These are phyloP conservation scores for Drosophila rubida DNA, from an alignment of 2,888 invertebrate genomes.

Conservation along the genomic window DNA sequence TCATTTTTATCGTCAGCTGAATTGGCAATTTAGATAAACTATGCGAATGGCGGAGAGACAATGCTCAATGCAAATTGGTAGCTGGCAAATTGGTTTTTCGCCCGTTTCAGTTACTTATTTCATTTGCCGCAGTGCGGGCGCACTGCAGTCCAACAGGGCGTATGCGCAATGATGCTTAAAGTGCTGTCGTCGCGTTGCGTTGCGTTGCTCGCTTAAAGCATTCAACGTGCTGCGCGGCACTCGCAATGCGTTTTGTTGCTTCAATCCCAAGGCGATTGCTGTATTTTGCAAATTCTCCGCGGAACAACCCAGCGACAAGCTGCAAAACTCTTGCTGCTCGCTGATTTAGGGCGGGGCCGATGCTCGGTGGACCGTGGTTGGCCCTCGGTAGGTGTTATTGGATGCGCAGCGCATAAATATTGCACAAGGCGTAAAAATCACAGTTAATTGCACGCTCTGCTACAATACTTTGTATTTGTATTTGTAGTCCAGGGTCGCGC, in stretches of 20 bases:
- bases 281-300: slow-evolving; percentile 44
- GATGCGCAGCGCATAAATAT: slow-evolving; percentile 60
- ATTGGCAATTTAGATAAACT: slow-evolving; percentile 17
- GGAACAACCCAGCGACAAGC: slow-evolving; percentile 40
- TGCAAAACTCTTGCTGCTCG: slow-evolving; percentile 50
- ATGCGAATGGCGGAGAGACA: slow-evolving; percentile 28
- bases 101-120: slow-evolving; percentile 29
- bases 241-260: slow-evolving; percentile 14
- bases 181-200: slow-evolving; percentile 8
- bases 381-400: slow-evolving; percentile 37
- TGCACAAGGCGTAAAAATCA: slow-evolving; percentile 63
- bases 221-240: slow-evolving; percentile 13
- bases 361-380: not conserved
- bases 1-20: slow-evolving; percentile 6
- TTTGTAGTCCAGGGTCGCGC: slow-evolving; percentile 52
- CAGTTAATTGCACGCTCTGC: slow-evolving; percentile 69
- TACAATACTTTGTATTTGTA: too few relatives aligned
- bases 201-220: slow-evolving; percentile 23
- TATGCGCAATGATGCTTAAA: slow-evolving; percentile 57
- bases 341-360: slow-evolving; percentile 45
- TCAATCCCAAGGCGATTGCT: slow-evolving; percentile 44
- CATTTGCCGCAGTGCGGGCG: slow-evolving; percentile 1
- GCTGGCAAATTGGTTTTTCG: slow-evolving; percentile 55
- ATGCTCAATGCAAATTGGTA: slow-evolving; percentile 57
- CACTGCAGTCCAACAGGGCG: slow-evolving; percentile 23